Percentiles rank a stretch among this genome's conserved stretches.
Conservation (phyloP, 2,113 vertebrate genomes). For the Percopsis transmontana region DNA sequence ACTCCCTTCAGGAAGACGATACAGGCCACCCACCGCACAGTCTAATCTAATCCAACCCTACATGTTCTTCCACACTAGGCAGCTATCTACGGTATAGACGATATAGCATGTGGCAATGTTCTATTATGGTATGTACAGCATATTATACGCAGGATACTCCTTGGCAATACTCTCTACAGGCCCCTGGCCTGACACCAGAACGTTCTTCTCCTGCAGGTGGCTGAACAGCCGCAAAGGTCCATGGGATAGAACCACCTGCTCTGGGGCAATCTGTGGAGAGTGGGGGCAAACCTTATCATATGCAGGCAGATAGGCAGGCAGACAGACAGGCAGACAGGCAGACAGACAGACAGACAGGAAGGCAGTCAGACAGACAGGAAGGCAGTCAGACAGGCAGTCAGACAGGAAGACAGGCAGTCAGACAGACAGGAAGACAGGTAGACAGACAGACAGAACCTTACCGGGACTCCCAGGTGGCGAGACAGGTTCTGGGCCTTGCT, state of each 20-base stretch:
- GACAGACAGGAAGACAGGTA: not conserved
- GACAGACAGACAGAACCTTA: slow-evolving; percentile 19
- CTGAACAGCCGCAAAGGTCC: slow-evolving; percentile 85
- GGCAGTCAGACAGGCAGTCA: not conserved
- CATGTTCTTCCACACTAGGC: no score
- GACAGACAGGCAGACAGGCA: not conserved
- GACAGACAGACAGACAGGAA: not conserved
- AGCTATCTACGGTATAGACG: no score
- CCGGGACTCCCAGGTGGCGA: slow-evolving; percentile 80
- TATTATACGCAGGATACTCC: slow-evolving; percentile 81
- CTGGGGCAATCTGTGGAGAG: slow-evolving; percentile 78
- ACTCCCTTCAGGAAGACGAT: no score
- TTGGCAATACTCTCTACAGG: slow-evolving; percentile 85
- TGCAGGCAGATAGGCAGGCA: no score
- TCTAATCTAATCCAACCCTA: no score
- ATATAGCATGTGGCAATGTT: not conserved
- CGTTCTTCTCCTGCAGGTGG: slow-evolving; percentile 84
- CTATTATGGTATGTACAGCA: not conserved
- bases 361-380: not conserved
- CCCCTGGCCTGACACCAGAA: slow-evolving; percentile 89
- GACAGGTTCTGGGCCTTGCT: slow-evolving; percentile 86
- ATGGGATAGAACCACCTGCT: slow-evolving; percentile 89
- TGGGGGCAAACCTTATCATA: not conserved
- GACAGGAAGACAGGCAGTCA: not conserved
- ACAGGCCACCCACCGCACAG: no score